phyloP scores from a whole-genome alignment of 2,888 invertebrate species.

The Aradus depressus region DNA sequence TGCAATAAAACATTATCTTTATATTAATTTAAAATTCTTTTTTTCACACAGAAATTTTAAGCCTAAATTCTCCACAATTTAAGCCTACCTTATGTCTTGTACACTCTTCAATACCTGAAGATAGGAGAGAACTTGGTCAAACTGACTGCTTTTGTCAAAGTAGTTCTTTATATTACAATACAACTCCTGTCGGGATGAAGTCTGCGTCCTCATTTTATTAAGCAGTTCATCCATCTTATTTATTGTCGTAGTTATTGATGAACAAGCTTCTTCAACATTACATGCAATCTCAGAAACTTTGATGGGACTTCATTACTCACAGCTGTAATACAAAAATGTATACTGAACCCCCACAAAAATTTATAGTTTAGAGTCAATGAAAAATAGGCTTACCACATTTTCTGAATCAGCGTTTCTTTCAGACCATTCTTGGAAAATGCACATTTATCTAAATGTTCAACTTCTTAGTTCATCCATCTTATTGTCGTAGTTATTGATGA shows the following conservation, averaged over 20 bases:
- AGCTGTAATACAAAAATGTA: constrained; percentile 35
- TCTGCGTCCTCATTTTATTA: constrained; percentile 22
- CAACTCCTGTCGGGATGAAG: constrained; percentile 13
- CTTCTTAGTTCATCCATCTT: too few species aligned
- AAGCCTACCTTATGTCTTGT: constrained; percentile 54
- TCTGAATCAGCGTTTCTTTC: constrained; percentile 39
- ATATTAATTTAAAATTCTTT: too few species aligned
- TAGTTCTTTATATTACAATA: constrained; percentile 35
- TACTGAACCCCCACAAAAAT: too few species aligned
- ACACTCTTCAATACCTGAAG: constrained; percentile 56
- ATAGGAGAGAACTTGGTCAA: constrained; percentile 51
- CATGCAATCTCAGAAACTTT: constrained; percentile 52
- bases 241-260: constrained; percentile 41
- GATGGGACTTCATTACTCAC: constrained; percentile 52
- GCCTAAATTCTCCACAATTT: not conserved
- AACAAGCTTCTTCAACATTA: constrained; percentile 45
- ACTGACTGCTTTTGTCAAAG: constrained; percentile 40
- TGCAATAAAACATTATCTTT: too few species aligned
- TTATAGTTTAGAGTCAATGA: too few species aligned
- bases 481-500: too few species aligned
- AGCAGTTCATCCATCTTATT: constrained; percentile 35
- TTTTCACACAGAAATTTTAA: constrained; percentile 1
- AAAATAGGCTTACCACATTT: constrained; percentile 39
- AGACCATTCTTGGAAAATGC: constrained; percentile 39
- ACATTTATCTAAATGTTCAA: constrained; percentile 44